A percentile compares a stretch with the other conserved stretches of the same genome.
phyloP scores from a whole-genome alignment of 64 coral and sea anemone genomes.

The Montipora sp. region DNA sequence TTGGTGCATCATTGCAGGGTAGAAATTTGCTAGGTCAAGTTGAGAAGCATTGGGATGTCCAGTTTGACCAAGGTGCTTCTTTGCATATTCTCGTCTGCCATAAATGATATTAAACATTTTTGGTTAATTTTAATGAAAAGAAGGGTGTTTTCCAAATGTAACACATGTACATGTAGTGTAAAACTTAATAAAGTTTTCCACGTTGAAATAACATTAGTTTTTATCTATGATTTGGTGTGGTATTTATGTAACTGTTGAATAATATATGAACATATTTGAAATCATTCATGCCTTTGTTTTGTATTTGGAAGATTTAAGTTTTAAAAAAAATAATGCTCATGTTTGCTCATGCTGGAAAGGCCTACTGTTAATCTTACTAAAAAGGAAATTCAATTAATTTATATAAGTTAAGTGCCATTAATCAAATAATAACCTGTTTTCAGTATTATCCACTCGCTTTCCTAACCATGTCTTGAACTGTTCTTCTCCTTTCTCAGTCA shows the following conservation, averaged over 20 bases:
- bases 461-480: conserved; percentile 50
- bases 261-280: neutral
- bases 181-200: conserved; percentile 31
- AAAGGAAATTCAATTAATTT: neutral
- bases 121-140: neutral
- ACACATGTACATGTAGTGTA: neutral
- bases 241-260: neutral
- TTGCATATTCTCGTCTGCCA: conserved; percentile 62
- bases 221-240: conserved; percentile 30
- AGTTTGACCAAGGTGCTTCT: conserved; percentile 63
- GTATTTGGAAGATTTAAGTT: conserved; percentile 20
- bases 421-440: conserved; percentile 34
- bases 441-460: conserved; percentile 36
- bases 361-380: neutral
- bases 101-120: conserved; percentile 8
- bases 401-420: conserved; percentile 17
- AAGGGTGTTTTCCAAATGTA: conserved; percentile 22
- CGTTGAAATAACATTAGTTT: conserved; percentile 29
- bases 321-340: conserved; percentile 11
- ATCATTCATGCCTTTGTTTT: neutral
- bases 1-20: conserved; percentile 67
- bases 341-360: neutral
- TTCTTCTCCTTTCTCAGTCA: conserved; percentile 35
- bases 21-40: conserved; percentile 45
- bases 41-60: conserved; percentile 58